Percentiles rank a stretch among this genome's conserved stretches.
Evolutionary conservation across 2,888 invertebrate species (phyloP).

Genomic region (Glomeris marginata): DNA sequence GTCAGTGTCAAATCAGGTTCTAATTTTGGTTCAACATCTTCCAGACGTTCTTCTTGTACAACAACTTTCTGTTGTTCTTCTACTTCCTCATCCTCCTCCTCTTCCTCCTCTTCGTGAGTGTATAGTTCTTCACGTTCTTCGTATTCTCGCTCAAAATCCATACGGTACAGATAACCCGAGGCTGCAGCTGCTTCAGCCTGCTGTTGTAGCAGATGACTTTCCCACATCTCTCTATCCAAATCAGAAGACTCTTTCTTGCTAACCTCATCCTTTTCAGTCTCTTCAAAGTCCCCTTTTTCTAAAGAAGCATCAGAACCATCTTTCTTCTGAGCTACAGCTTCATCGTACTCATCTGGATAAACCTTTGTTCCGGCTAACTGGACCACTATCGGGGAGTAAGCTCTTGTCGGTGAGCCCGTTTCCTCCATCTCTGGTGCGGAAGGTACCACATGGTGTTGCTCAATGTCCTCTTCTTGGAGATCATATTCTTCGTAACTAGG

Average conservation of each 20-base stretch:
- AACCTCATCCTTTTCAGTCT: constrained; percentile 18
- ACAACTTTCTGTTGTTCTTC: constrained; percentile 45
- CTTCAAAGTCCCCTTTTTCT: constrained; percentile 15
- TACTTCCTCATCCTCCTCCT: constrained; percentile 51
- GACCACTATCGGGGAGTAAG: constrained; percentile 2
- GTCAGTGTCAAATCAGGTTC: not conserved
- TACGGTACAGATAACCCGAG: constrained; percentile 22
- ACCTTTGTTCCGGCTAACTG: constrained; percentile 8
- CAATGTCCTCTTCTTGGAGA: constrained; percentile 2
- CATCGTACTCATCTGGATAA: constrained; percentile 9
- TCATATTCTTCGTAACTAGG: constrained; percentile 12
- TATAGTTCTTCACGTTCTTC: constrained; percentile 39
- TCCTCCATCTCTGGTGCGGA: constrained; percentile 39
- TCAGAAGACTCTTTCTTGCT: not conserved
- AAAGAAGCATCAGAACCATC: constrained; percentile 9
- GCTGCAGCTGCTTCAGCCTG: constrained; percentile 36
- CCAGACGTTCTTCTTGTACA: constrained; percentile 24
- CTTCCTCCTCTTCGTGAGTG: constrained; percentile 34
- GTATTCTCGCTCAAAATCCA: constrained; percentile 21
- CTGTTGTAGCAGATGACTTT: not conserved
- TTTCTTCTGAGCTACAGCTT: constrained; percentile 1
- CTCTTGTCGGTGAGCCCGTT: constrained; percentile 29
- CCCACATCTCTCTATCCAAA: too few species aligned
- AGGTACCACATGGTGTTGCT: constrained; percentile 17
- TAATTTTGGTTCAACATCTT: constrained; percentile 5